phyloP scores from a whole-genome alignment of 92 coral and sea anemone genomes.

The Epizoanthus stellaris region DNA sequence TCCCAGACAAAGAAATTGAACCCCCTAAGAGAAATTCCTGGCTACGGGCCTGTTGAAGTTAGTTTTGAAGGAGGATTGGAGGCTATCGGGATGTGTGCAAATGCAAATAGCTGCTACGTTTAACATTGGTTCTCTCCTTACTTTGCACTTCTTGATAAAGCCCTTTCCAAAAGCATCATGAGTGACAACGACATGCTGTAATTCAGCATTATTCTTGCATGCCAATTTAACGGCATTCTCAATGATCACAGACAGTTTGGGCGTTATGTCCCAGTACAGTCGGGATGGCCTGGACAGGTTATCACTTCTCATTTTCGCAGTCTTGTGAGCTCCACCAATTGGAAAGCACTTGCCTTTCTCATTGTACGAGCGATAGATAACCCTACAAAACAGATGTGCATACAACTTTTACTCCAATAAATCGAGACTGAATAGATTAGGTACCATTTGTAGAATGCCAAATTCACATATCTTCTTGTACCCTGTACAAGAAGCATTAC shows the following conservation, averaged over 20 bases:
- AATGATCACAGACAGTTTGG: constrained; percentile 71
- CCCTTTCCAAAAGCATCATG: constrained; percentile 97
- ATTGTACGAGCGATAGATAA: constrained; percentile 90
- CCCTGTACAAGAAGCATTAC: no score
- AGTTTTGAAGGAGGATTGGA: no score
- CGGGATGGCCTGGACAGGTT: constrained; percentile 86
- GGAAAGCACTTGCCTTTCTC: constrained; percentile 95
- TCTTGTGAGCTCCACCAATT: constrained; percentile 94
- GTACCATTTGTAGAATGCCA: no score
- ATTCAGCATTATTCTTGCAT: constrained; percentile 5
- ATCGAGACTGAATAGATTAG: no score
- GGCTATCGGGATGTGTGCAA: no score
- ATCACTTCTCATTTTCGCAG: constrained; percentile 75
- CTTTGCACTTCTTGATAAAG: constrained; percentile 81
- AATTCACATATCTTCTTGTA: no score
- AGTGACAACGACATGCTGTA: constrained; percentile 79
- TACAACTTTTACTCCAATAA: not conserved
- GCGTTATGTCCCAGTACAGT: constrained; percentile 89
- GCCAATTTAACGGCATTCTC: constrained; percentile 86
- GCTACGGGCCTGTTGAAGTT: no score
- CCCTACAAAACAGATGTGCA: constrained; percentile 48
- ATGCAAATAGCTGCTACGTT: no score
- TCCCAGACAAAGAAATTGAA: no score
- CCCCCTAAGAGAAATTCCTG: no score
- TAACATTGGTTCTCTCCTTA: constrained; percentile 1